Evolutionary conservation across 2,113 vertebrate species (phyloP).

Genomic region (Strix aluco): DNA sequence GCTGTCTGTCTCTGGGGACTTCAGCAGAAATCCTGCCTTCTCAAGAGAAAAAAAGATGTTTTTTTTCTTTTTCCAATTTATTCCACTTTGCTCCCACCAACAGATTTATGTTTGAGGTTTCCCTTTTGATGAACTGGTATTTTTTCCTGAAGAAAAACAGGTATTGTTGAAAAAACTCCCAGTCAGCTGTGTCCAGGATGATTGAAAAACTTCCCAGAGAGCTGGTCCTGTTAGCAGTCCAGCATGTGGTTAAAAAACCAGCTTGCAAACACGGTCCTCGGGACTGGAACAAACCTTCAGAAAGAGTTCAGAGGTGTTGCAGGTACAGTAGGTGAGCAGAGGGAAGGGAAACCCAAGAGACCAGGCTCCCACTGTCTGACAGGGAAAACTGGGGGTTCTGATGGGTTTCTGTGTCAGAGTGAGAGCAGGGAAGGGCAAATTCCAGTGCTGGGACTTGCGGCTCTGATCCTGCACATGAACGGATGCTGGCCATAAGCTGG

Average conservation of each 20-base stretch:
- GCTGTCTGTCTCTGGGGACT: background rate
- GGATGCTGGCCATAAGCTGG: background rate
- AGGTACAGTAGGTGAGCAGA: fast-evolving
- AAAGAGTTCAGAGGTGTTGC: too few species aligned
- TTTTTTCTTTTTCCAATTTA: background rate
- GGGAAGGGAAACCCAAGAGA: background rate
- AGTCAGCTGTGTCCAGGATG: background rate
- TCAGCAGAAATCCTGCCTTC: background rate
- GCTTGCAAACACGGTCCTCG: fast-evolving
- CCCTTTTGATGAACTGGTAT: background rate
- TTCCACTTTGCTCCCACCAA: background rate
- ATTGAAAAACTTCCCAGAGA: background rate
- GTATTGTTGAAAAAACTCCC: background rate
- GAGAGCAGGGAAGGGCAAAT: background rate
- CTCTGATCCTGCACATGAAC: background rate
- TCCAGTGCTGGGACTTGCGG: background rate
- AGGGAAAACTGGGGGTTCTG: background rate
- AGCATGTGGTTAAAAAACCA: background rate
- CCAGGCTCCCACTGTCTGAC: background rate
- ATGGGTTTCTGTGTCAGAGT: background rate
- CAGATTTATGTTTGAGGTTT: background rate
- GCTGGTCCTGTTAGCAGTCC: background rate
- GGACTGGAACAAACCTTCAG: background rate
- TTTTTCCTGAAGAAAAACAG: background rate
- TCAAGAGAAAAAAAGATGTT: background rate